Percentiles rank a stretch among this genome's conserved stretches.
These are phyloP conservation scores for Trachemys scripta DNA, from an alignment of 2,113 vertebrate genomes.

Conservation along the genomic window DNA sequence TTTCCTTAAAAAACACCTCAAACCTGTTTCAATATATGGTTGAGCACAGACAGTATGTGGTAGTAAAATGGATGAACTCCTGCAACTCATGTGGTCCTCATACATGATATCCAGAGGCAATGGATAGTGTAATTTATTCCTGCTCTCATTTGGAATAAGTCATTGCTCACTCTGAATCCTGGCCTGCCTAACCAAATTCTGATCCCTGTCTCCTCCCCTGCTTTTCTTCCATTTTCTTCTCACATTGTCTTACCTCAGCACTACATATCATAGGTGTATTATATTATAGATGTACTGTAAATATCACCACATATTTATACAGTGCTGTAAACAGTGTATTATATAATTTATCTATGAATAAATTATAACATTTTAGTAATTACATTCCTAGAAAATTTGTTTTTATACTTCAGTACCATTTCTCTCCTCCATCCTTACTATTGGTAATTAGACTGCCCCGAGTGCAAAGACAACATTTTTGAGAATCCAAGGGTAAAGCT, in stretches of 20 bases:
- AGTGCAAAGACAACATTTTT: background rate
- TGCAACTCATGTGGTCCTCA: background rate
- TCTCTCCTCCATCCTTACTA: background rate
- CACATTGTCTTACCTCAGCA: background rate
- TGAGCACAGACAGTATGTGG: background rate
- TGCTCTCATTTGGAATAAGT: background rate
- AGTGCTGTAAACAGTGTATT: background rate
- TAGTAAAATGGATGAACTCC: background rate
- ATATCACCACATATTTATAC: background rate
- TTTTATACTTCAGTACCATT: background rate
- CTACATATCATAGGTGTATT: background rate
- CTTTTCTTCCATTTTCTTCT: background rate
- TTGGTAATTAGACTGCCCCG: background rate
- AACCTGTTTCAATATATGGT: background rate
- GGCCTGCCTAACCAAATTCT: background rate
- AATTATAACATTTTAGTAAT: background rate
- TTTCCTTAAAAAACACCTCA: background rate
- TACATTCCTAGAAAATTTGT: background rate
- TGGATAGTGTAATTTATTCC: background rate
- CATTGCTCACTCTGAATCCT: background rate
- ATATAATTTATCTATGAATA: background rate
- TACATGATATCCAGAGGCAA: background rate
- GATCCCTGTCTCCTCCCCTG: background rate
- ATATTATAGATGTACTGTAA: background rate
- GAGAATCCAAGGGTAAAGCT: background rate